Percentiles rank a stretch among this genome's conserved stretches.
phyloP scores from a whole-genome alignment of 2,797 vertebrate genomes.

The Liparis tanakae region DNA sequence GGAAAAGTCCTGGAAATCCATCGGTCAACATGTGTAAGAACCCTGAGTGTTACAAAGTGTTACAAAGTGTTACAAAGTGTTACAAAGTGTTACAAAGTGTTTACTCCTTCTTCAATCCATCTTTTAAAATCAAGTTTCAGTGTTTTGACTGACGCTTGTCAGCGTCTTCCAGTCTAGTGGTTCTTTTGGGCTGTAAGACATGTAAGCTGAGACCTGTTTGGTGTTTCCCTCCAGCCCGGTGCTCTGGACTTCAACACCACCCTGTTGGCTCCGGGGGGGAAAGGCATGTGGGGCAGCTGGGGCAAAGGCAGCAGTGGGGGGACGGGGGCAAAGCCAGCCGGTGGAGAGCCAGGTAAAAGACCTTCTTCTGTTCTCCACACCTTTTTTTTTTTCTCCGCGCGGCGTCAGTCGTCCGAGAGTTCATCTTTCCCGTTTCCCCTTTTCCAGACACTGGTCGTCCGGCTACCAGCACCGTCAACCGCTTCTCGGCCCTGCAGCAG shows the following conservation, averaged over 20 bases:
- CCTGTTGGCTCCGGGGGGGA: conserved; percentile 93
- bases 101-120: not conserved
- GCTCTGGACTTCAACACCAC: conserved; percentile 94
- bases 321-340: conserved; percentile 88
- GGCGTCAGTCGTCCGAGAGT: not conserved
- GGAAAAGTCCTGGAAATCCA: too few species aligned
- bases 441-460: conserved; percentile 87
- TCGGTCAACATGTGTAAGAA: too few species aligned
- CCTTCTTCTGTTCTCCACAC: not conserved
- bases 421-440: not conserved
- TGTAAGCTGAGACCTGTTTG: not conserved
- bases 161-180: not conserved
- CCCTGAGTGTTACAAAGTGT: too few species aligned
- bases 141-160: not conserved
- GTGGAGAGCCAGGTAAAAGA: conserved; percentile 78
- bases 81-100: not conserved
- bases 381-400: too few species aligned
- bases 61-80: too few species aligned
- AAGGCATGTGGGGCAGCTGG: conserved; percentile 92
- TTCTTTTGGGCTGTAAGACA: too few species aligned
- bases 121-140: too few species aligned
- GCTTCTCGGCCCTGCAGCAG: conserved; percentile 96
- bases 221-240: conserved; percentile 83
- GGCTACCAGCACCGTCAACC: conserved; percentile 94
- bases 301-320: conserved; percentile 98